Conservation (phyloP, 2,113 vertebrate species). For the Tragelaphus imberbis region DNA sequence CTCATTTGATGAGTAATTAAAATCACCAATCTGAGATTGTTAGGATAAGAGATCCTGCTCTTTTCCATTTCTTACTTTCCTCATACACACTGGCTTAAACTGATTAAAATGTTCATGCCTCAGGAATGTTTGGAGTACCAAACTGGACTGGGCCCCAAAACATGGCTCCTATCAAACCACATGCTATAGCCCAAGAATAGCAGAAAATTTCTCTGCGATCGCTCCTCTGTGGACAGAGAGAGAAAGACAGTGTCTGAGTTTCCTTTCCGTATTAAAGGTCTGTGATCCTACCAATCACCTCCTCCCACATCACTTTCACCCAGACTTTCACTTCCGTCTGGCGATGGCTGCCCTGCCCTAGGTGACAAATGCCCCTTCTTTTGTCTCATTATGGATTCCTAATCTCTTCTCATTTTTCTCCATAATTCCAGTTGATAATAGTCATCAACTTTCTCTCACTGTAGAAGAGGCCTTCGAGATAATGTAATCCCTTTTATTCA, state of each 20-base stretch:
- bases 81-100: neutral
- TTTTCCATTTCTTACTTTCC: neutral
- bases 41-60: neutral
- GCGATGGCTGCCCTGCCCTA: neutral
- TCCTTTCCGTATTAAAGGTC: neutral
- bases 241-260: neutral
- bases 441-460: slow-evolving; percentile 2
- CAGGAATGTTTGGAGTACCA: neutral
- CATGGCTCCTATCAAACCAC: neutral
- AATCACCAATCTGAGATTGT: neutral
- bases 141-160: neutral
- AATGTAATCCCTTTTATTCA: neutral
- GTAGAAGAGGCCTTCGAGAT: neutral
- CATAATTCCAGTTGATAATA: slow-evolving; percentile 14
- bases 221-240: neutral
- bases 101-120: neutral
- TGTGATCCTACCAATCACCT: neutral
- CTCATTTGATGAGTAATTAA: slow-evolving; percentile 4
- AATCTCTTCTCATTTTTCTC: slow-evolving; percentile 18
- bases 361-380: neutral
- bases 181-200: neutral
- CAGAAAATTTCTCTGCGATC: neutral
- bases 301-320: neutral
- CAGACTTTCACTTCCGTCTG: neutral
- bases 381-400: neutral